These are phyloP conservation scores for Drosophila seguyi DNA, from an alignment of 1,140 invertebrate genomes.

Conservation along the genomic window DNA sequence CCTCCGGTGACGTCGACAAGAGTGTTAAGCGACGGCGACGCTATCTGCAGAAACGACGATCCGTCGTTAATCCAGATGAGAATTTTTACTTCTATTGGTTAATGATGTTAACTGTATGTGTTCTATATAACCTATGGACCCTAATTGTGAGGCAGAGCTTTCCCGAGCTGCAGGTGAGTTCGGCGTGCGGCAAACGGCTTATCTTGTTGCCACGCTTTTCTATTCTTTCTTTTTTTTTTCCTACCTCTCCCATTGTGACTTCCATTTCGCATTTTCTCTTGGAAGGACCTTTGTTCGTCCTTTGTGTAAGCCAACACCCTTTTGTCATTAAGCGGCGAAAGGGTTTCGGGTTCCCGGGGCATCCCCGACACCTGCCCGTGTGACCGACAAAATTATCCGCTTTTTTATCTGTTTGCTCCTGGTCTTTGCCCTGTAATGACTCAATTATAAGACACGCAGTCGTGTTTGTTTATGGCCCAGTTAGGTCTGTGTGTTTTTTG, in stretches of 20 bases:
- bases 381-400: slow-evolving; percentile 26
- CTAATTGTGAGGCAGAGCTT: slow-evolving; percentile 97
- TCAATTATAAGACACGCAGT: slow-evolving; percentile 78
- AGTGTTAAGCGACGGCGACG: slow-evolving; percentile 88
- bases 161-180: slow-evolving; percentile 92
- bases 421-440: slow-evolving; percentile 63
- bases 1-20: slow-evolving; percentile 87
- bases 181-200: background rate
- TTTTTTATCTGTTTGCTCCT: slow-evolving; percentile 47
- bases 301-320: slow-evolving; percentile 56
- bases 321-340: slow-evolving; percentile 54
- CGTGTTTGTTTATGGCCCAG: slow-evolving; percentile 65
- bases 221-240: no score
- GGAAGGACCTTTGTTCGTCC: slow-evolving; percentile 46
- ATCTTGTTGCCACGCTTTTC: slow-evolving; percentile 1
- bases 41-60: slow-evolving; percentile 89
- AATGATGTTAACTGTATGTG: slow-evolving; percentile 93
- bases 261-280: slow-evolving; percentile 24
- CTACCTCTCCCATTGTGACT: slow-evolving; percentile 15
- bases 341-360: slow-evolving; percentile 37
- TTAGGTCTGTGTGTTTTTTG: slow-evolving; percentile 32
- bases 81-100: slow-evolving; percentile 98
- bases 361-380: slow-evolving; percentile 18
- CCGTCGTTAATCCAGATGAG: slow-evolving; percentile 97
- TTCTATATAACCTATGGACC: slow-evolving; percentile 98